Evolutionary conservation across 2,888 invertebrate species (phyloP).

Genomic region (Pantelozetes paolii): DNA sequence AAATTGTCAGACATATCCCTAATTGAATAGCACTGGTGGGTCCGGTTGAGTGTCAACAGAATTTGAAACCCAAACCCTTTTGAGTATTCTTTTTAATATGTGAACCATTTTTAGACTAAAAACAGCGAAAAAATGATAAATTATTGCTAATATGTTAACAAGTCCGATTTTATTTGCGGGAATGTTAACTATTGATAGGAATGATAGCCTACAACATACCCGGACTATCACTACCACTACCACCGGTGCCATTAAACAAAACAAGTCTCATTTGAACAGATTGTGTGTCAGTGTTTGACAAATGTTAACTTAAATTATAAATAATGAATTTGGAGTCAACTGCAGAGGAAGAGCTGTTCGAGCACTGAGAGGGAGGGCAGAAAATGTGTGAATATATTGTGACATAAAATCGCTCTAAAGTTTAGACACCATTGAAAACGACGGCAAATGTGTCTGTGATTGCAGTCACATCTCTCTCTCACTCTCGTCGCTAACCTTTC

Average conservation of each 20-base stretch:
- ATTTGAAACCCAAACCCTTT: constrained; percentile 7
- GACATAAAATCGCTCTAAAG: constrained; percentile 26
- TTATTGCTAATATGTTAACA: constrained; percentile 28
- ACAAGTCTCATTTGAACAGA: constrained; percentile 24
- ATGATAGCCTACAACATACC: not conserved
- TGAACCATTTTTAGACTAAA: not conserved
- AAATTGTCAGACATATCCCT: no score
- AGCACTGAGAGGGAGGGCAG: not conserved
- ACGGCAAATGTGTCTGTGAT: constrained; percentile 19
- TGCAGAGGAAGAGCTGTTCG: not conserved
- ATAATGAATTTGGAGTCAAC: constrained; percentile 28
- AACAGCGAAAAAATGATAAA: constrained; percentile 4
- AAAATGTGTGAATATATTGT: not conserved
- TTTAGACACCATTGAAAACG: constrained; percentile 1
- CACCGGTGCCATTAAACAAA: not conserved
- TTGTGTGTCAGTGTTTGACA: constrained; percentile 26
- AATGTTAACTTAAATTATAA: constrained; percentile 29
- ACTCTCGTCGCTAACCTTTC: constrained; percentile 18
- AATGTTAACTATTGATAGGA: constrained; percentile 8
- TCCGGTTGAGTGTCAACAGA: not conserved
- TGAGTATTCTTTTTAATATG: not conserved
- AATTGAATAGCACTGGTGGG: not conserved
- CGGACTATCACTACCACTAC: not conserved
- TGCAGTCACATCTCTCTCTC: constrained; percentile 35
- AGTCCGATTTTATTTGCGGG: constrained; percentile 22